A percentile compares a stretch with the other conserved stretches of the same genome.
Conservation (phyloP, 2,888 invertebrate genomes). For the Arrhopalites spinosus region DNA sequence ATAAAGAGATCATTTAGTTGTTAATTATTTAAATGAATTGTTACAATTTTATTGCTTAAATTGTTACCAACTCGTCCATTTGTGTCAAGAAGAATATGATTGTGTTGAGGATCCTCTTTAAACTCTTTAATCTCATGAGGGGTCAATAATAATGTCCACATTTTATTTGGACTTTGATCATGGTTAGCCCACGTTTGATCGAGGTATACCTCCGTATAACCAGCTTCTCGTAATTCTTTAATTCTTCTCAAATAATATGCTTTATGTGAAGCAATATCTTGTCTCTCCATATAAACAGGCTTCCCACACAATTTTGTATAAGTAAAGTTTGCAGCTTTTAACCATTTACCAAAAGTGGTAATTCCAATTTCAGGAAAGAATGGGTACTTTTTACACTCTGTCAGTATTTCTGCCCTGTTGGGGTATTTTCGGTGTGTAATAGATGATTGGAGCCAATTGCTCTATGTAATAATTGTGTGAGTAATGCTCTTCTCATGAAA, state of each 20-base stretch:
- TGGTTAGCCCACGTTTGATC: constrained; percentile 17
- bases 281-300: not conserved
- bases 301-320: no score
- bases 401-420: constrained; percentile 21
- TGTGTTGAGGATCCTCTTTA: not conserved
- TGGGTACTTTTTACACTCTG: not conserved
- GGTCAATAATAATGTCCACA: not conserved
- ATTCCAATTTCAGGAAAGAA: not conserved
- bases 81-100: not conserved
- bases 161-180: constrained; percentile 4
- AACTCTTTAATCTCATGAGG: not conserved
- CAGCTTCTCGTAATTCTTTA: not conserved
- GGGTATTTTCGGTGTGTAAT: constrained; percentile 5
- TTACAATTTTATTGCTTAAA: not conserved
- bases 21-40: not conserved
- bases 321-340: not conserved
- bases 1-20: no score
- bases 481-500: no score
- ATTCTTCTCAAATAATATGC: not conserved
- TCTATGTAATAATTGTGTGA: no score
- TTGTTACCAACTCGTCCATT: not conserved
- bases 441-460: no score
- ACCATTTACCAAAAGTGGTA: not conserved
- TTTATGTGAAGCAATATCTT: not conserved
- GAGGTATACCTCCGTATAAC: no score